These are phyloP conservation scores for Nemotelus pantherinus DNA, from an alignment of 2,888 invertebrate genomes.

Conservation along the genomic window DNA sequence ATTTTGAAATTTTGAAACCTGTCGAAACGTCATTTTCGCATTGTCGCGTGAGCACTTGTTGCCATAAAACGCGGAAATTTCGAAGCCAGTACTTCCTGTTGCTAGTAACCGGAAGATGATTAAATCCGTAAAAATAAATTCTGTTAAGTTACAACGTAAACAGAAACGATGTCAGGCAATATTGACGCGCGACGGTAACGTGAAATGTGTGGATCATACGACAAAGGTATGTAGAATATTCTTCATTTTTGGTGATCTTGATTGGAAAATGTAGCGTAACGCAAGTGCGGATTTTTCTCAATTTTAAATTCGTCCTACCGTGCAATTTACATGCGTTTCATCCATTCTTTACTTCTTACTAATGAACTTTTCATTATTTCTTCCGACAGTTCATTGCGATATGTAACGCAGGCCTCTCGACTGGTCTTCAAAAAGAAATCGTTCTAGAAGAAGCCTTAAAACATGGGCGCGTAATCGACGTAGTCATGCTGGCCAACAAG, in stretches of 20 bases:
- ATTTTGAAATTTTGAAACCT: no score
- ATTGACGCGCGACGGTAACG: constrained; percentile 64
- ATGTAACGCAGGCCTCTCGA: constrained; percentile 89
- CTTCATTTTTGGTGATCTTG: not conserved
- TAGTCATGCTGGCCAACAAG: constrained; percentile 80
- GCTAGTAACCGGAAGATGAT: not conserved
- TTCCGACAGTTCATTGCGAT: constrained; percentile 65
- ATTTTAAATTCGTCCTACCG: no score
- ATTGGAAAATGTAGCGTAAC: no score
- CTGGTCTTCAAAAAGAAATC: constrained; percentile 75
- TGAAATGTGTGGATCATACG: constrained; percentile 59
- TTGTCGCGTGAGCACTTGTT: no score
- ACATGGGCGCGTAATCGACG: constrained; percentile 69
- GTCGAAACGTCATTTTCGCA: no score
- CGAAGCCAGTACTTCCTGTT: no score
- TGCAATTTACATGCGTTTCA: no score
- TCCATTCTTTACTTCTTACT: no score
- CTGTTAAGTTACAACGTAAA: constrained; percentile 64
- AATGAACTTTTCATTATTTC: not conserved
- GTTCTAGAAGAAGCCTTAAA: constrained; percentile 68
- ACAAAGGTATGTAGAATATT: constrained; percentile 58
- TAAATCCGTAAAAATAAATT: constrained; percentile 3
- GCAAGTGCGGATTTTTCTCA: no score
- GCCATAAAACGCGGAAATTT: no score
- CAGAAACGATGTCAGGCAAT: constrained; percentile 65